Evolutionary conservation across 2,797 vertebrate genomes (phyloP).

Genomic region (Xenopus petersii): DNA sequence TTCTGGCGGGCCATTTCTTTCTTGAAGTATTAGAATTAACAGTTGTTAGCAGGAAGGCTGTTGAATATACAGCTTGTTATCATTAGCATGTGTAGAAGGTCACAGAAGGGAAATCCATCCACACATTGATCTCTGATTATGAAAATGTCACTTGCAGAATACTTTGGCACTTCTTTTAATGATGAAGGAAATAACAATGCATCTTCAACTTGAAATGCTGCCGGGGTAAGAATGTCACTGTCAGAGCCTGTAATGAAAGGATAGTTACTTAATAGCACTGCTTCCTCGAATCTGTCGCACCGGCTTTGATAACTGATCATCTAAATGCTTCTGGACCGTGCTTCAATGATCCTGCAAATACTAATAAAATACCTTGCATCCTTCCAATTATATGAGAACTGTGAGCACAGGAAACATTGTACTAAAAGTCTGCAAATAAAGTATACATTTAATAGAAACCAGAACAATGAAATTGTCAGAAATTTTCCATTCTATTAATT

Average conservation of each 20-base stretch:
- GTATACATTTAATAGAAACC: conserved; percentile 22
- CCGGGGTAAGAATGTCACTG: conserved; percentile 23
- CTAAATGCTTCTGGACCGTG: conserved; percentile 26
- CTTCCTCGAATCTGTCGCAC: conserved; percentile 15
- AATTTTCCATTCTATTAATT: background rate
- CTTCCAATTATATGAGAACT: conserved; percentile 41
- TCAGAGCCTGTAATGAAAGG: conserved; percentile 12
- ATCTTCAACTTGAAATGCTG: conserved; percentile 25
- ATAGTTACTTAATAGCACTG: conserved; percentile 18
- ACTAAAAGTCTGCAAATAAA: conserved; percentile 13
- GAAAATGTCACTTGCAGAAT: conserved; percentile 34
- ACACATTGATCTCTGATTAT: conserved; percentile 32
- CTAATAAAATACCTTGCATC: conserved; percentile 29
- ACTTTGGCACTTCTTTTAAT: conserved; percentile 20
- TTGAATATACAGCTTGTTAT: conserved; percentile 7
- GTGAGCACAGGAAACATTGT: conserved; percentile 19
- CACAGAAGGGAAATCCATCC: conserved; percentile 11
- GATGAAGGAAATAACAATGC: conserved; percentile 35
- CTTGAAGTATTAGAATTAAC: background rate
- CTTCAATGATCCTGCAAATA: conserved; percentile 37
- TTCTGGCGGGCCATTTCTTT: background rate
- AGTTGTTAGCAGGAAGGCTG: background rate
- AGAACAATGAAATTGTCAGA: conserved; percentile 3
- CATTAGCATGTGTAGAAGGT: conserved; percentile 31
- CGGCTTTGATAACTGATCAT: conserved; percentile 25